A percentile compares a stretch with the other conserved stretches of the same genome.
phyloP scores from a whole-genome alignment of 2,113 vertebrate genomes.

The Monopterus albus region DNA sequence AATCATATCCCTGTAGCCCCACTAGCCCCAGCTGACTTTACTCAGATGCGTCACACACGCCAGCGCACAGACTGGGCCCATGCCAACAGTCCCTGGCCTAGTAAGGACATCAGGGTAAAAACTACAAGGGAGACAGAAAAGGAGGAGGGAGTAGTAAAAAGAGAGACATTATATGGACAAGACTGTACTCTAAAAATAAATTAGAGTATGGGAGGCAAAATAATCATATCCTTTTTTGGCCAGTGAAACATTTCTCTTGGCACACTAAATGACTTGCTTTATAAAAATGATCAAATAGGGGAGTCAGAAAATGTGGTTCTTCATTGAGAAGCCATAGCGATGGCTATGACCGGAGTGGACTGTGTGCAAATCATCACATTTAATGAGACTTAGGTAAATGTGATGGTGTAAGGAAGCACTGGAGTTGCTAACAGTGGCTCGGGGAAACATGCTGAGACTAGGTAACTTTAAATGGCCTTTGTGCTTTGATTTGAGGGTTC shows the following conservation, averaged over 20 bases:
- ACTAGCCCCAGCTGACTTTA: constrained; percentile 42
- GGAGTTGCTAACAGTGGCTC: background rate
- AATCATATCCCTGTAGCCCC: constrained; percentile 31
- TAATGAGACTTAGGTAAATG: background rate
- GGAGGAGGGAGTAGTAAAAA: constrained; percentile 11
- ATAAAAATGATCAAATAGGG: background rate
- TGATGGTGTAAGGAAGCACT: background rate
- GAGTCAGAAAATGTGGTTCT: background rate
- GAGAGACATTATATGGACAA: constrained; percentile 6
- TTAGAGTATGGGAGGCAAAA: background rate
- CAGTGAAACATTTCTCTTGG: background rate
- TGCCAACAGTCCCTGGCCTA: constrained; percentile 44
- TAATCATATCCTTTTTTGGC: constrained; percentile 7
- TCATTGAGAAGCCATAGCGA: background rate
- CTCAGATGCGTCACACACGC: constrained; percentile 59
- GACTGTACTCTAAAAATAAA: background rate
- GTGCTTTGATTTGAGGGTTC: background rate
- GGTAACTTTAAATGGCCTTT: background rate
- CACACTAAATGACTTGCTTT: background rate
- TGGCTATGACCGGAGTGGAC: background rate
- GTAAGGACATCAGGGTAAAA: constrained; percentile 35
- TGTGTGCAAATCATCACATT: background rate
- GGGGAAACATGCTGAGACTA: background rate
- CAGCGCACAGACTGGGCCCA: constrained; percentile 46
- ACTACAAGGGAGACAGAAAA: constrained; percentile 2